phyloP scores from a whole-genome alignment of 2,113 vertebrate species.

The Thinocorus orbignyianus region DNA sequence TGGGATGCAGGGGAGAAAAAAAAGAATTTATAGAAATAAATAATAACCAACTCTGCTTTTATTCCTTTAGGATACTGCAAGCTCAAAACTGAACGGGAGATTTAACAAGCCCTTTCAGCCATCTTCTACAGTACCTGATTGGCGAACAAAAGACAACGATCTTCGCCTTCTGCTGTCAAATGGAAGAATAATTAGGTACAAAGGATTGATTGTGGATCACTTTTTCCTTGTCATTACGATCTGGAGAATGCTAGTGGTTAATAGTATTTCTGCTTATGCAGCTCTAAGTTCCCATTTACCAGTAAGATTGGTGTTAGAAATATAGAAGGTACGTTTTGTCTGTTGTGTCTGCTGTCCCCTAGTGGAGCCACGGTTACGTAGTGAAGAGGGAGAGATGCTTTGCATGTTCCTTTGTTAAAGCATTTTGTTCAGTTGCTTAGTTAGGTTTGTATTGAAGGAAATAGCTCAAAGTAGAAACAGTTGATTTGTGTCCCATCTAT shows the following conservation, averaged over 20 bases:
- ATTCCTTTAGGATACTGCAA: constrained; percentile 79
- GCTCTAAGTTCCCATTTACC: neutral
- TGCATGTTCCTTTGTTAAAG: neutral
- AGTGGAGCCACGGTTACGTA: neutral
- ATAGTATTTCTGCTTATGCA: neutral
- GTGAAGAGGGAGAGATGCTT: neutral
- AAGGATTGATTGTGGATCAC: neutral
- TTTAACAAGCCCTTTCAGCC: constrained; percentile 93
- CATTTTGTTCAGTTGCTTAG: neutral
- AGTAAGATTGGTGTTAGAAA: neutral
- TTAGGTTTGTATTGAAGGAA: neutral
- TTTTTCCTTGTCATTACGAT: neutral
- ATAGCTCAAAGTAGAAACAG: neutral
- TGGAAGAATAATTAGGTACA: constrained; percentile 92
- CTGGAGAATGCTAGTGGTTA: neutral
- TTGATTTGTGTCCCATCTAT: neutral
- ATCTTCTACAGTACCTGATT: constrained; percentile 85
- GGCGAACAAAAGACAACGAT: constrained; percentile 86
- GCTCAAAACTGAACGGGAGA: constrained; percentile 86
- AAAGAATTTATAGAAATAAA: neutral
- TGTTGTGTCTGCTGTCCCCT: constrained; percentile 57
- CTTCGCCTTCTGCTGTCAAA: constrained; percentile 91
- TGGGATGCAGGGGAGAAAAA: neutral
- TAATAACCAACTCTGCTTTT: constrained; percentile 43
- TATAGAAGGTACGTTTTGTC: neutral